Conservation (phyloP, 2,888 invertebrate genomes). For the Apodemia duryi region DNA sequence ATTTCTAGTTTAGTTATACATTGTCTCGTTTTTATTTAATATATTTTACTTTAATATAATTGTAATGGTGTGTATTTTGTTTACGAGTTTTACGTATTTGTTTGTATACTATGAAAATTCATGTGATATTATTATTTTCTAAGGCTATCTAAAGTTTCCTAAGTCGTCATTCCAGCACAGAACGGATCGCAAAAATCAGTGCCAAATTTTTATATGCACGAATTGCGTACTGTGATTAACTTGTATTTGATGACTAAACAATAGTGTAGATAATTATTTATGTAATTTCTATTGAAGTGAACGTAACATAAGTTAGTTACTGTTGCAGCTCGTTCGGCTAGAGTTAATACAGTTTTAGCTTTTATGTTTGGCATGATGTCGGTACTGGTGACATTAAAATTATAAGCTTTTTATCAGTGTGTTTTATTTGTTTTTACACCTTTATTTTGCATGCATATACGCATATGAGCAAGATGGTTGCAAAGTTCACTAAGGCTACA, state of each 20-base stretch:
- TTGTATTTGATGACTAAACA: conserved; percentile 43
- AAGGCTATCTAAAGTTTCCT: conserved; percentile 56
- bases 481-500: conserved; percentile 37
- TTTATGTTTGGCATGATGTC: conserved; percentile 71
- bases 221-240: conserved; percentile 57
- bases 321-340: conserved; percentile 53
- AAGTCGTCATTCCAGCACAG: conserved; percentile 56
- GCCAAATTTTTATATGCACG: conserved; percentile 63
- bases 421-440: conserved; percentile 63
- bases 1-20: conserved; percentile 74
- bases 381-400: conserved; percentile 70
- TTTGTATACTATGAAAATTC: conserved; percentile 70
- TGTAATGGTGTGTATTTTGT: conserved; percentile 66
- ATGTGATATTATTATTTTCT: conserved; percentile 74
- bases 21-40: conserved; percentile 72
- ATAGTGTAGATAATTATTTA: conserved; percentile 66
- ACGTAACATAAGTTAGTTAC: conserved; percentile 49
- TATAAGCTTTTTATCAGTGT: conserved; percentile 70
- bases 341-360: conserved; percentile 57
- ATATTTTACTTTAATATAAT: conserved; percentile 52
- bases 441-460: conserved; percentile 56
- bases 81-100: conserved; percentile 63
- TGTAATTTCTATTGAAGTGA: conserved; percentile 69
- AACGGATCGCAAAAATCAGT: conserved; percentile 39
- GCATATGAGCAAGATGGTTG: conserved; percentile 66